Evolutionary conservation across 1,140 invertebrate species (phyloP), one percentile per base, ranked within the genome.

Genomic region (Radopholus similis): DNA sequence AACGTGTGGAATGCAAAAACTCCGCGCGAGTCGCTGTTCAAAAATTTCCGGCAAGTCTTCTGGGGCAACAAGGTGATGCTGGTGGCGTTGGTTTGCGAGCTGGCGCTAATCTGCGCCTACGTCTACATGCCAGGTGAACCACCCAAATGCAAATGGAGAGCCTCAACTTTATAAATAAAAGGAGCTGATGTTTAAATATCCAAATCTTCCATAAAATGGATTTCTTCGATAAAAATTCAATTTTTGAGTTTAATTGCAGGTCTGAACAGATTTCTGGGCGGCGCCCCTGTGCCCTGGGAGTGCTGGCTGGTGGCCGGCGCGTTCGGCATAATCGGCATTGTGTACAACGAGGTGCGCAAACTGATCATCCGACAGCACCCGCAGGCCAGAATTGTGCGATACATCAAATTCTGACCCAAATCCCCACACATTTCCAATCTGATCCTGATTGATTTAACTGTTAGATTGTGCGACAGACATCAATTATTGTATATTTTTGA

Each of bases 341-440:
- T 26, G 32, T 74, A 64, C 68, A 74, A 74, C 42, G 72, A 74
- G 54, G 28, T 77, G n/a, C 55, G 72, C 9, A 74, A 74, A 55
- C 64, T 49, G 40, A 59, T 53, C 23, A 60, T 77, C 13, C 26
- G 72, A 13, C 11, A 60, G 21, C 64, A 49, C n/a, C 66, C 66
- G 13, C 42, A 35, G 32, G 51, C 64, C 49, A 32, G n/a, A n/a
- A n/a, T n/a, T n/a, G n/a, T n/a, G n/a, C n/a, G n/a, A n/a, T n/a
- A n/a, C n/a, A n/a, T n/a, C n/a, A n/a, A n/a, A n/a, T n/a, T n/a
- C n/a, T n/a, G n/a, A n/a, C n/a, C n/a, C n/a, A n/a, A n/a, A n/a
- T n/a, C n/a, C n/a, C n/a, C n/a, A n/a, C n/a, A n/a, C n/a, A n/a
- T n/a, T n/a, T n/a, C n/a, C n/a, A n/a, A n/a, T n/a, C n/a, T n/a